Conservation (phyloP, 2,888 invertebrate genomes). For the Drosophila anceps region DNA sequence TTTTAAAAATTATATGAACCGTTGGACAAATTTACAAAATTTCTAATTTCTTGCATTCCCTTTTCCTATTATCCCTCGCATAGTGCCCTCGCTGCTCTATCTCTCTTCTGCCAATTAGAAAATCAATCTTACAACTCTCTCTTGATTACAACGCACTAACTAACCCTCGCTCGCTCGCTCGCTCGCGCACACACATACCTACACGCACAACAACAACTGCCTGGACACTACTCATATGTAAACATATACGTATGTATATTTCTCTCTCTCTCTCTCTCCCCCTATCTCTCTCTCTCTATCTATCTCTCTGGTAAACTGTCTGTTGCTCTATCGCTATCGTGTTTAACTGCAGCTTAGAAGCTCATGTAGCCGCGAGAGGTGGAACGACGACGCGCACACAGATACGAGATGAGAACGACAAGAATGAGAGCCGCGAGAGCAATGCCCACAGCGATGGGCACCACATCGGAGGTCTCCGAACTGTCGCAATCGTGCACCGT, state of each 20-base stretch:
- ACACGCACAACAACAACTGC: slow-evolving; percentile 6
- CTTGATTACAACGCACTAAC: slow-evolving; percentile 58
- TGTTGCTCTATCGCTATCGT: background rate
- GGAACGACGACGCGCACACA: slow-evolving; percentile 94
- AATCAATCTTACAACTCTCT: slow-evolving; percentile 81
- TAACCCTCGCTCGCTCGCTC: slow-evolving; percentile 11
- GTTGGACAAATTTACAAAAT: slow-evolving; percentile 52
- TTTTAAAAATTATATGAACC: slow-evolving; percentile 8
- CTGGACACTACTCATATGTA: slow-evolving; percentile 17
- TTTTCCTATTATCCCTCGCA: slow-evolving; percentile 12
- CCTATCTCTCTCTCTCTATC: background rate
- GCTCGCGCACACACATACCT: too few relatives aligned
- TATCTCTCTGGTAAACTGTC: background rate
- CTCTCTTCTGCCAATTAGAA: slow-evolving; percentile 65
- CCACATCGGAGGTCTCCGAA: slow-evolving; percentile 93
- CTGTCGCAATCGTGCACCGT: slow-evolving; percentile 91
- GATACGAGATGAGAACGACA: slow-evolving; percentile 96
- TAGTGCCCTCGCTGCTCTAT: slow-evolving; percentile 21
- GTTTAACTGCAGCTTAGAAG: slow-evolving; percentile 49
- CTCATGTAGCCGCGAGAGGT: slow-evolving; percentile 91
- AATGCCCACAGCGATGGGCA: slow-evolving; percentile 98
- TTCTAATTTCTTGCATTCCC: slow-evolving; percentile 23
- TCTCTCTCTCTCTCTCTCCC: background rate
- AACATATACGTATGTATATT: slow-evolving; percentile 1
- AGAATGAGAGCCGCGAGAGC: slow-evolving; percentile 91